phyloP scores from a whole-genome alignment of 2,888 invertebrate genomes.

The Heteropelma amictum region DNA sequence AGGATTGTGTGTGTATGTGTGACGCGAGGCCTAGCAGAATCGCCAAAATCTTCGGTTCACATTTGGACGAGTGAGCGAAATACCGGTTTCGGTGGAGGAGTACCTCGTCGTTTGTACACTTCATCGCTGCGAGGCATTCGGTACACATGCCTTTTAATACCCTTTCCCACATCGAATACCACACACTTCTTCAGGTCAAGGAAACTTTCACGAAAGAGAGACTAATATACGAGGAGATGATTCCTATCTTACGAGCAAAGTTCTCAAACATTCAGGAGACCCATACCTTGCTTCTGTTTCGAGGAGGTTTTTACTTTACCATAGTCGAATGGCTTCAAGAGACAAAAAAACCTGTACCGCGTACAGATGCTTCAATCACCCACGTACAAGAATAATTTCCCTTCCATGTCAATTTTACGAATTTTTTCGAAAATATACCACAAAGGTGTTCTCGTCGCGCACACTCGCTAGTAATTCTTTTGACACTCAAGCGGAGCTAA shows the following conservation, averaged over 20 bases:
- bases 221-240: conserved; percentile 22
- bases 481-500: no score
- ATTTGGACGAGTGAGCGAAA: conserved; percentile 59
- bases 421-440: no score
- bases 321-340: neutral
- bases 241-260: conserved; percentile 43
- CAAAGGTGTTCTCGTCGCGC: no score
- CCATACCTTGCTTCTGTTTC: conserved; percentile 9
- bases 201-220: conserved; percentile 55
- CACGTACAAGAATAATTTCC: no score
- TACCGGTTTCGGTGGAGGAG: conserved; percentile 57
- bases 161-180: conserved; percentile 56
- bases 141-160: conserved; percentile 38
- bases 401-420: no score
- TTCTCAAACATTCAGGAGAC: conserved; percentile 13
- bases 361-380: no score
- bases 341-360: no score
- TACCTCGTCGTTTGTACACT: conserved; percentile 21
- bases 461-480: no score
- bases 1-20: neutral
- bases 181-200: conserved; percentile 53
- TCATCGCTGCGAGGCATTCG: conserved; percentile 29
- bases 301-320: conserved; percentile 2
- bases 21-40: neutral
- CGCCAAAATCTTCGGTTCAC: conserved; percentile 57